These are phyloP conservation scores for Tribolium madens DNA, from an alignment of 1,140 invertebrate species.

Conservation along the genomic window DNA sequence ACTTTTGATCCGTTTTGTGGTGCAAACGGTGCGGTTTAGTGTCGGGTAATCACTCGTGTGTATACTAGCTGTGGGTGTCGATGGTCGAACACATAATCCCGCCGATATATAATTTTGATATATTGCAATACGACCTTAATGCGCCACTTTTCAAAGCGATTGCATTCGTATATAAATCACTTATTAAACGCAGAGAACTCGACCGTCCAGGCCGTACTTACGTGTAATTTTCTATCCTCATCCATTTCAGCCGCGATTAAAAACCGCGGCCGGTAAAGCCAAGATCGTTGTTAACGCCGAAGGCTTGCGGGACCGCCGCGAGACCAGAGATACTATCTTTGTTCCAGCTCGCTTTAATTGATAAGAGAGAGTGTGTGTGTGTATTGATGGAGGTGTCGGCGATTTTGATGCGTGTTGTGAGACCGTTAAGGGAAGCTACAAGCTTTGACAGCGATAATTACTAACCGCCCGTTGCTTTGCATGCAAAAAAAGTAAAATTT, in stretches of 20 bases:
- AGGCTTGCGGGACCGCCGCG: slow-evolving; percentile 10
- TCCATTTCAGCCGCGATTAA: slow-evolving; percentile 33
- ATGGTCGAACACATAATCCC: background rate
- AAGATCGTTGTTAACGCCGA: slow-evolving; percentile 35
- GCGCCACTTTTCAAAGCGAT: slow-evolving; percentile 42
- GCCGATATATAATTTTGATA: slow-evolving; percentile 42
- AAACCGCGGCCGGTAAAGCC: slow-evolving; percentile 4
- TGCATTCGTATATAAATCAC: slow-evolving; percentile 45
- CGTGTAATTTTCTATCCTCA: slow-evolving; percentile 43
- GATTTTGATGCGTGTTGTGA: slow-evolving; percentile 33
- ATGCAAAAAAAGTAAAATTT: no score
- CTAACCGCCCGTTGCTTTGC: background rate
- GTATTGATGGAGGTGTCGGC: slow-evolving; percentile 1
- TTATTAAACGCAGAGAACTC: slow-evolving; percentile 35
- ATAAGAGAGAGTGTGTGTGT: background rate
- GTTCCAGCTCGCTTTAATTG: background rate
- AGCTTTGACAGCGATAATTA: slow-evolving; percentile 44
- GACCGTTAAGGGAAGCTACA: slow-evolving; percentile 35
- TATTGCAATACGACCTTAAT: slow-evolving; percentile 41
- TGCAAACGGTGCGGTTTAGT: no score
- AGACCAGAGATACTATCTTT: slow-evolving; percentile 23
- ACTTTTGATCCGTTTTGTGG: no score
- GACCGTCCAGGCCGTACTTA: slow-evolving; percentile 5
- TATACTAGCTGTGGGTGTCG: slow-evolving; percentile 14
- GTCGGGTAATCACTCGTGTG: no score